Percentiles rank a stretch among this genome's conserved stretches.
phyloP scores from a whole-genome alignment of 2,888 invertebrate species.

The Drosophila subquinaria region DNA sequence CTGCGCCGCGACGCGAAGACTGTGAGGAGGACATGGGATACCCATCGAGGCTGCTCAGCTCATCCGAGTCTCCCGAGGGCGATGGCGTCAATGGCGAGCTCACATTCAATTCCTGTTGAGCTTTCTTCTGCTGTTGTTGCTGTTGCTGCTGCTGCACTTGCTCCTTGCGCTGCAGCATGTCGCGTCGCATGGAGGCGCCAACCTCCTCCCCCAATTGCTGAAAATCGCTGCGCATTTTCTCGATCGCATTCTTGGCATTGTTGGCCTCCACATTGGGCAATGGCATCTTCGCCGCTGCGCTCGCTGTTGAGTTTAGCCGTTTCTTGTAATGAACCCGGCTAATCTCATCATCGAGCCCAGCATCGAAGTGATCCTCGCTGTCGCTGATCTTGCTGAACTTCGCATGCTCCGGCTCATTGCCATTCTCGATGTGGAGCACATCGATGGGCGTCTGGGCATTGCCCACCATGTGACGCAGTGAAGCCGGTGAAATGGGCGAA shows the following conservation, averaged over 20 bases:
- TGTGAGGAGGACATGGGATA: conserved; percentile 81
- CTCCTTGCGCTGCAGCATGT: conserved; percentile 40
- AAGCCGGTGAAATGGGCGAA: conserved; percentile 77
- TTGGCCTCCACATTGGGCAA: conserved; percentile 82
- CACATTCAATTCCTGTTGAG: conserved; percentile 29
- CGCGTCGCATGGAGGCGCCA: conserved; percentile 63
- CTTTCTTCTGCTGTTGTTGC: conserved; percentile 9
- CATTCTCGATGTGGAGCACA: conserved; percentile 80
- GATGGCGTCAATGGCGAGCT: conserved; percentile 51
- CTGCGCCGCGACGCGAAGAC: conserved; percentile 76
- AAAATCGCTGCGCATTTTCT: conserved; percentile 82
- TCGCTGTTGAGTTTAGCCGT: conserved; percentile 42
- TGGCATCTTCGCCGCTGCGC: conserved; percentile 36
- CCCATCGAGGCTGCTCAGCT: conserved; percentile 84
- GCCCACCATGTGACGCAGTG: conserved; percentile 81
- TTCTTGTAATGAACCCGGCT: conserved; percentile 36
- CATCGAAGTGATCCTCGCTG: conserved; percentile 69
- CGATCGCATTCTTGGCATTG: conserved; percentile 83
- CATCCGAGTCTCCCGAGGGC: conserved; percentile 83
- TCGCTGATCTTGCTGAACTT: conserved; percentile 83
- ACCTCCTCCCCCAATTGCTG: conserved; percentile 74
- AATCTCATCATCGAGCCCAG: conserved; percentile 44
- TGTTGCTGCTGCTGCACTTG: conserved; percentile 19
- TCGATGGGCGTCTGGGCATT: conserved; percentile 82
- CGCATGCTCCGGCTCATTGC: conserved; percentile 79